Evolutionary conservation across 2,113 vertebrate species (phyloP).

Genomic region (Etheostoma cragini): DNA sequence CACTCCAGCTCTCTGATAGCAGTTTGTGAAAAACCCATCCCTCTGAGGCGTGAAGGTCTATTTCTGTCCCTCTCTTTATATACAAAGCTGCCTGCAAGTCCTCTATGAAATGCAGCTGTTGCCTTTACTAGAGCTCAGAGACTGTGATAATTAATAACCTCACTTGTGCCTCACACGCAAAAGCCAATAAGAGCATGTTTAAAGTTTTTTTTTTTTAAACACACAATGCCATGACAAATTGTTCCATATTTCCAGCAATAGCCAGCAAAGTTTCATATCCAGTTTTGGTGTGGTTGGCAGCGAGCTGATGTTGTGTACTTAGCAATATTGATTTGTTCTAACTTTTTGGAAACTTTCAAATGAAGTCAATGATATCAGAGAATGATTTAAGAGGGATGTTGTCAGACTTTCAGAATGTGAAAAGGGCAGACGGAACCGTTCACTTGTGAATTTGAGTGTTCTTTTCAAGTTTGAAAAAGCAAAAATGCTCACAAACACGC

Average conservation of each 20-base stretch:
- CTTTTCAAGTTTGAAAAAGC: slow-evolving; percentile 34
- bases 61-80: slow-evolving; percentile 56
- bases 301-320: slow-evolving; percentile 30
- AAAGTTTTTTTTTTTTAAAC: slow-evolving; percentile 71
- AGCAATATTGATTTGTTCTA: slow-evolving; percentile 61
- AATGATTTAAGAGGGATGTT: slow-evolving; percentile 64
- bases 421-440: slow-evolving; percentile 54
- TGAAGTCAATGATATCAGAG: slow-evolving; percentile 52
- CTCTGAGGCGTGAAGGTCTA: slow-evolving; percentile 39
- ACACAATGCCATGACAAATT: slow-evolving; percentile 66
- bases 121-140: slow-evolving; percentile 66
- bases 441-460: slow-evolving; percentile 6
- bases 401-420: slow-evolving; percentile 58
- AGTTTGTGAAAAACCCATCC: slow-evolving; percentile 40
- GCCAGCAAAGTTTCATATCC: slow-evolving; percentile 26
- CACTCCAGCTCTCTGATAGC: slow-evolving; percentile 15
- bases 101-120: slow-evolving; percentile 73
- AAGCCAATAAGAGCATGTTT: slow-evolving; percentile 63
- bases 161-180: slow-evolving; percentile 66
- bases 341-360: slow-evolving; percentile 59
- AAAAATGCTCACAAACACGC: slow-evolving; percentile 12
- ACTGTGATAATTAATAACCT: slow-evolving; percentile 76
- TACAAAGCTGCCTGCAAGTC: slow-evolving; percentile 55
- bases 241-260: slow-evolving; percentile 44
- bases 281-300: slow-evolving; percentile 43